Evolutionary conservation across 2,888 invertebrate species (phyloP).

Genomic region (Caenorhabditis sp.): DNA sequence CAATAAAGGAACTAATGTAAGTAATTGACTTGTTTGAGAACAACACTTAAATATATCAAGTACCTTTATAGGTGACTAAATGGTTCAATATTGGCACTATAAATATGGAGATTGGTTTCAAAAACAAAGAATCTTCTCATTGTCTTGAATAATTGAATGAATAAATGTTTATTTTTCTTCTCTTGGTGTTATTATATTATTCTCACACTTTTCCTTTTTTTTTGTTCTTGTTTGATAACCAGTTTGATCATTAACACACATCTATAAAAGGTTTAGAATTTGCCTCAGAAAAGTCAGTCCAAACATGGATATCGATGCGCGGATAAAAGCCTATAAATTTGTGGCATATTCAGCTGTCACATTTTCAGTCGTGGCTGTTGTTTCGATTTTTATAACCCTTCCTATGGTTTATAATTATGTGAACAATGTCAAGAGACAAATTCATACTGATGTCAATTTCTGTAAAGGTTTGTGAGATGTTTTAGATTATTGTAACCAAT

Average conservation of each 20-base stretch:
- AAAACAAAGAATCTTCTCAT: slow-evolving; percentile 38
- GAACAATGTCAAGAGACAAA: slow-evolving; percentile 59
- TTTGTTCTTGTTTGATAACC: background rate
- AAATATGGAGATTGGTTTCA: slow-evolving; percentile 51
- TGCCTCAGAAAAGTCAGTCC: slow-evolving; percentile 15
- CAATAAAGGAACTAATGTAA: slow-evolving; percentile 41
- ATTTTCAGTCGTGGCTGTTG: slow-evolving; percentile 64
- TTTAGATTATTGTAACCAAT: background rate
- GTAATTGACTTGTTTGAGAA: background rate
- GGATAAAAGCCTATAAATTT: slow-evolving; percentile 53
- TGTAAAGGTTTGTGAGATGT: slow-evolving; percentile 51
- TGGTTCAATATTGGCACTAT: slow-evolving; percentile 52
- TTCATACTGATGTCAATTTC: slow-evolving; percentile 64
- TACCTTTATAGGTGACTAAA: slow-evolving; percentile 32
- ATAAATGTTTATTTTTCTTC: too few species aligned
- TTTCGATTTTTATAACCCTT: slow-evolving; percentile 65
- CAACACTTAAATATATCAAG: background rate
- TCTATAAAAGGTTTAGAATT: background rate
- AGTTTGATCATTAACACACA: background rate
- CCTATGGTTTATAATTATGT: slow-evolving; percentile 69
- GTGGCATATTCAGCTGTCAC: slow-evolving; percentile 57
- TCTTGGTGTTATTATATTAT: too few species aligned
- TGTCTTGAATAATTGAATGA: slow-evolving; percentile 15
- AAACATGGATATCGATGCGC: slow-evolving; percentile 53
- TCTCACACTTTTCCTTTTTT: background rate